Base-by-base conservation (phyloP, 2,888 invertebrate genomes). In the Epsilonema sp. region DNA sequence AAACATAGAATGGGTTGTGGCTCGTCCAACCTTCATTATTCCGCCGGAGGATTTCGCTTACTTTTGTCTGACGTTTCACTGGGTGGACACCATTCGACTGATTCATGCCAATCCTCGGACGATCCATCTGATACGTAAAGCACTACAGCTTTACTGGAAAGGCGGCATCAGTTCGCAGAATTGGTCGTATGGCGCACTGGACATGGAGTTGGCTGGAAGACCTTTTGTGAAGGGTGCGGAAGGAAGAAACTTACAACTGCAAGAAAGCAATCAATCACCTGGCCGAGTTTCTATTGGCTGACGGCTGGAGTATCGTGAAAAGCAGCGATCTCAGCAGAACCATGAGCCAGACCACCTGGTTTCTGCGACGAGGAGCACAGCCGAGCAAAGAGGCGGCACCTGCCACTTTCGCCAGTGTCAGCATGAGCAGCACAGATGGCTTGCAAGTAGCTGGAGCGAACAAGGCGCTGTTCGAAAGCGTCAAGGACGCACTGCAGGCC, bases 211-310 rank as follows among this genome's bases (percentile, higher is more conserved):
- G 31, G 16, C 8, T 8, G 31, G 31, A 11, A 8, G 31, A 16
- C 31, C 31, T 8, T 31, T 8, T 8, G 31, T 31, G 16, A 31
- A 31, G 16, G 31, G 8, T 11, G 31, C 31, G 31, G 8, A 31
- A 31, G 16, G 31, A 31, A 16, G 31, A 31, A 8, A 31, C 8
- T 8, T 31, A 11, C 16, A 16, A 31, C 8, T 11, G 31, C 16
- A 31, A 16, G 16, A 31, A 31, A 31, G 8, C 16, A 16, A 31
- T 16, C 21, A 22, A 23, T 23, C 22, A 22, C 43, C 26, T 44
- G 8, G 24, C 37, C 23, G 44, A 44, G 19, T 44, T 26, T 20
- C 25, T 37, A 37, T 37, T 44, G 44, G 37, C 44, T n/a, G 44
- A 36, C 24, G 44, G 44, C 23, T 44, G 44, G 44, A 16, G 13